Percentiles rank a stretch among this genome's conserved stretches.
phyloP scores from a whole-genome alignment of 1,140 invertebrate species.

The Aphaenogaster rudis region DNA sequence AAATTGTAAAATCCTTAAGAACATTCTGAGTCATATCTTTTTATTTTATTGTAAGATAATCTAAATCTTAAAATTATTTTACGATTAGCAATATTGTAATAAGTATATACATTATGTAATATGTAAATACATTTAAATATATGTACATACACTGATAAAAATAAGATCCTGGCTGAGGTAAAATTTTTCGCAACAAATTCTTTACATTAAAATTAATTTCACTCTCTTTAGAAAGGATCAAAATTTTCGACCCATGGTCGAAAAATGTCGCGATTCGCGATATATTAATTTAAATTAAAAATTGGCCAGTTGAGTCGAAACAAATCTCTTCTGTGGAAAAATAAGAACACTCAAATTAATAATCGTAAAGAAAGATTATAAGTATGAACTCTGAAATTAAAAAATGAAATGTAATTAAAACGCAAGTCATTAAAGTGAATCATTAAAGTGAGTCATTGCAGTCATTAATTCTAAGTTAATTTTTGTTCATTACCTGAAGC shows the following conservation, averaged over 20 bases:
- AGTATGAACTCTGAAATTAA: background rate
- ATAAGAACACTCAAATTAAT: background rate
- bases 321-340: background rate
- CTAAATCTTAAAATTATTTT: background rate
- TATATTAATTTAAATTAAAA: too few relatives aligned
- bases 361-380: background rate
- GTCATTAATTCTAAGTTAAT: conserved; percentile 2
- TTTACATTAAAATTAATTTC: too few relatives aligned
- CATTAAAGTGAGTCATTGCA: background rate
- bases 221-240: too few relatives aligned
- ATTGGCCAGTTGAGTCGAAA: too few relatives aligned
- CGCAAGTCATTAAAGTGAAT: background rate
- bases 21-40: background rate
- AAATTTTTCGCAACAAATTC: too few relatives aligned
- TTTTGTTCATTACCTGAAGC: background rate
- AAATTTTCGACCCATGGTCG: too few relatives aligned
- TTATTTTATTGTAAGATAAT: background rate
- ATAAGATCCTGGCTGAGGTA: background rate
- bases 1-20: background rate
- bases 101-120: too few relatives aligned
- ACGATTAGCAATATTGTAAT: background rate
- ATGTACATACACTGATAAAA: background rate
- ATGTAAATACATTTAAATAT: background rate
- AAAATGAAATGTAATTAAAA: conserved; percentile 1
- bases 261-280: too few relatives aligned